phyloP scores from a whole-genome alignment of 2,888 invertebrate species.

The Lissocephala sabroskyi region DNA sequence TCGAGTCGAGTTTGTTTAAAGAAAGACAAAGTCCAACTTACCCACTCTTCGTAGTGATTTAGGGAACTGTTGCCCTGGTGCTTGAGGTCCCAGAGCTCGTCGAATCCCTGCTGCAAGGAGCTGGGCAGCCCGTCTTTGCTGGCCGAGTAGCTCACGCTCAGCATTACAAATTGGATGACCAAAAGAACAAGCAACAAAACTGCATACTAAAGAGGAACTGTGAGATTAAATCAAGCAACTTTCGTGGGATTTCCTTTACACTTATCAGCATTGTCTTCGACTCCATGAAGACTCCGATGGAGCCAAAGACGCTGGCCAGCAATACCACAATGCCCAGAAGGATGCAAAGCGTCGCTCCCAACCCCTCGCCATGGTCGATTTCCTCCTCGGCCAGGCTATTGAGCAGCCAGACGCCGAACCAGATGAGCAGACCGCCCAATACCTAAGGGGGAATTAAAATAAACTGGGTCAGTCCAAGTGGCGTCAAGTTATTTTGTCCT shows the following conservation, averaged over 20 bases:
- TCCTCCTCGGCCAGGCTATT: slow-evolving; percentile 35
- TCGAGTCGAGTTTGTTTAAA: not conserved
- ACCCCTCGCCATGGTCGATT: slow-evolving; percentile 51
- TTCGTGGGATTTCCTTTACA: slow-evolving; percentile 25
- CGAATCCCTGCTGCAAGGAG: slow-evolving; percentile 52
- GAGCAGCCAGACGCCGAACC: slow-evolving; percentile 61
- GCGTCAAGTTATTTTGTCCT: too few relatives aligned
- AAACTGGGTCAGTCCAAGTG: too few relatives aligned
- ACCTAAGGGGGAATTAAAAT: too few relatives aligned
- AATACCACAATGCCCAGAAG: slow-evolving; percentile 53
- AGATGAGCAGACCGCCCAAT: slow-evolving; percentile 50
- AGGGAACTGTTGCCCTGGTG: slow-evolving; percentile 39
- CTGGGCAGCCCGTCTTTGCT: slow-evolving; percentile 41
- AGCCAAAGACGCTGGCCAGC: slow-evolving; percentile 47
- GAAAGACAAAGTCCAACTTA: slow-evolving; percentile 16
- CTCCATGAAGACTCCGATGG: slow-evolving; percentile 38
- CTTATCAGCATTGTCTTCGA: slow-evolving; percentile 51
- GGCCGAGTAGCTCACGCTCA: slow-evolving; percentile 57
- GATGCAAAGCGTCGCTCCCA: slow-evolving; percentile 49
- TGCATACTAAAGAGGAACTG: slow-evolving; percentile 47
- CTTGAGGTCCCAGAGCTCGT: slow-evolving; percentile 56
- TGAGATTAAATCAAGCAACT: not conserved
- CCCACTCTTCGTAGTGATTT: slow-evolving; percentile 59
- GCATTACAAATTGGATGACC: slow-evolving; percentile 56
- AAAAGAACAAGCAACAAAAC: slow-evolving; percentile 54